Evolutionary conservation across 2,888 invertebrate genomes (phyloP).

Genomic region (Lysandra bellargus): DNA sequence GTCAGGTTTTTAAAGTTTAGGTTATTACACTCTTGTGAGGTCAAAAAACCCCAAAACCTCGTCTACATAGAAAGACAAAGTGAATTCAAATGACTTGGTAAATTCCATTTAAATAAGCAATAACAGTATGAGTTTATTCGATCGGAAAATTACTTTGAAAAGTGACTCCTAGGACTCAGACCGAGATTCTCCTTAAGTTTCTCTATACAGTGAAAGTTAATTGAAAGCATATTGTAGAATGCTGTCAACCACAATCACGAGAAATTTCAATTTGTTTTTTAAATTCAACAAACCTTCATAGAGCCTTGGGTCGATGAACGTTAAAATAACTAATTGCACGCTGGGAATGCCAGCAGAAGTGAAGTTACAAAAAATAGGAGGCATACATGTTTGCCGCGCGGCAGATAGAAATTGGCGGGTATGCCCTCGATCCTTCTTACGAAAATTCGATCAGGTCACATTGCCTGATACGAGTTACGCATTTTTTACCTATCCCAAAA

Average conservation of each 20-base stretch:
- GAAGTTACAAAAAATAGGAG: neutral
- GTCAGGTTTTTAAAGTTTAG: too few species aligned
- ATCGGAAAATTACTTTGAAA: conserved; percentile 17
- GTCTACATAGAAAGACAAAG: neutral
- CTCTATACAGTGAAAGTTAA: neutral
- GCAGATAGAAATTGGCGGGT: too few species aligned
- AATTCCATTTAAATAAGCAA: neutral
- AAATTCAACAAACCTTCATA: neutral
- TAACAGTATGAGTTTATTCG: conserved; percentile 1
- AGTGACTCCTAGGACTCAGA: neutral
- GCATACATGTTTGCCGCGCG: neutral
- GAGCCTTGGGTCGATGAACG: neutral
- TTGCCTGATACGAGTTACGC: too few species aligned
- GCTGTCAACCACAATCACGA: neutral
- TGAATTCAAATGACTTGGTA: neutral
- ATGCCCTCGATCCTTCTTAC: too few species aligned
- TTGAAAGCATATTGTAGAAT: neutral
- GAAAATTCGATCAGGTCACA: too few species aligned
- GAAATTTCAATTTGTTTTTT: neutral
- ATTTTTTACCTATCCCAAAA: too few species aligned
- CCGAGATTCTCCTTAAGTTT: neutral
- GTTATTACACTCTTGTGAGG: neutral
- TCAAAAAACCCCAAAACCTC: neutral
- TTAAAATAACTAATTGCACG: too few species aligned
- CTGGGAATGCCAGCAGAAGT: neutral